Conservation (phyloP, 64 coral and sea anemone genomes). For the Pachyseris speciosa region DNA sequence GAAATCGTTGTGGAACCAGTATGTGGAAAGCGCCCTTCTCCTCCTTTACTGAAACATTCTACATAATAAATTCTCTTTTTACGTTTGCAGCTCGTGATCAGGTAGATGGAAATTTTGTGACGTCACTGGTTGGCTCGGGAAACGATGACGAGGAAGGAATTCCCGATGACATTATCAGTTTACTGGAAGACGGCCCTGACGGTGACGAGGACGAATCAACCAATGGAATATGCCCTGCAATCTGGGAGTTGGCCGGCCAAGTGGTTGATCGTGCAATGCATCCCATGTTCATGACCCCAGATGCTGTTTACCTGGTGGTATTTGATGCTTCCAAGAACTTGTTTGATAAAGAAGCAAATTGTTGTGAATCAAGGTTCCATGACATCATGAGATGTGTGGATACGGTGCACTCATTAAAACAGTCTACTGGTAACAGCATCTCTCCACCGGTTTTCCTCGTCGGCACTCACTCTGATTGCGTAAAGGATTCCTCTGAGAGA, state of each 20-base stretch:
- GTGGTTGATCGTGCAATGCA: background rate
- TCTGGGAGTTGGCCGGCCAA: constrained; percentile 21
- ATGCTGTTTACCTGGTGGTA: constrained; percentile 16
- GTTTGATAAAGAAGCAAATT: background rate
- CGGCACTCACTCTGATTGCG: constrained; percentile 3
- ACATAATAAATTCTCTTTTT: background rate
- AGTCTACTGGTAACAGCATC: background rate
- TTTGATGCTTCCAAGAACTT: constrained; percentile 23
- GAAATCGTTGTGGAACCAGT: too few species aligned
- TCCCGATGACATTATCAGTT: background rate
- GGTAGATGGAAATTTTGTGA: background rate
- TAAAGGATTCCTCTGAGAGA: background rate
- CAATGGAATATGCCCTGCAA: background rate
- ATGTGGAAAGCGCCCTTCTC: too few species aligned
- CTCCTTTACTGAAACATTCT: too few species aligned
- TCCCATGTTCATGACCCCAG: constrained; percentile 32
- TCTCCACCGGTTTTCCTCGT: background rate
- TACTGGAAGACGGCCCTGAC: background rate
- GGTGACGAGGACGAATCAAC: background rate
- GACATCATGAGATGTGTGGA: background rate
- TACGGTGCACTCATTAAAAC: background rate
- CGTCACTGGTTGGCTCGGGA: background rate
- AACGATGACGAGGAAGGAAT: background rate
- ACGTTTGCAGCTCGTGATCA: background rate
- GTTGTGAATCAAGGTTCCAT: background rate